These are phyloP conservation scores for Caenorhabditis doughertyi DNA, from an alignment of 2,888 invertebrate species.

Conservation along the genomic window DNA sequence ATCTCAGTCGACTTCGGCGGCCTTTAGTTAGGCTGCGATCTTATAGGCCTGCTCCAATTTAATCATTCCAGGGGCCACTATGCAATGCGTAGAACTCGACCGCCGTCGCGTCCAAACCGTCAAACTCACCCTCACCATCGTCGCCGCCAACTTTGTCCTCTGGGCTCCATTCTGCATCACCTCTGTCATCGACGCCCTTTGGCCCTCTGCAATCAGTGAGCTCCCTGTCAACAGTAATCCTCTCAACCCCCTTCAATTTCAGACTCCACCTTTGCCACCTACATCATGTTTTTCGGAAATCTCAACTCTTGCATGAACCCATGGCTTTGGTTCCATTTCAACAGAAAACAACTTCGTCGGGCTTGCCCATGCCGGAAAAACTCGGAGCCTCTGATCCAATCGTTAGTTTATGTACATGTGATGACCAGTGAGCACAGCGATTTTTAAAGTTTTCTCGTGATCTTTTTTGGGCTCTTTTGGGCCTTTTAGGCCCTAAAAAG, in stretches of 20 bases:
- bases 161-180: slow-evolving; percentile 86
- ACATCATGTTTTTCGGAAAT: slow-evolving; percentile 87
- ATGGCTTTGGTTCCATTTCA: slow-evolving; percentile 85
- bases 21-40: no score
- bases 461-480: background rate
- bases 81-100: slow-evolving; percentile 74
- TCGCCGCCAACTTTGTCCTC: slow-evolving; percentile 87
- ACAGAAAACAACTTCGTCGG: slow-evolving; percentile 80
- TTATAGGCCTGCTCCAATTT: no score
- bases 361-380: slow-evolving; percentile 62
- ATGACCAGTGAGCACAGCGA: slow-evolving; percentile 46
- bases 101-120: slow-evolving; percentile 84
- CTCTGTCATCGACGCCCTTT: slow-evolving; percentile 83
- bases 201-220: slow-evolving; percentile 84
- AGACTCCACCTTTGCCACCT: slow-evolving; percentile 83
- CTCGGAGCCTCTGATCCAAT: slow-evolving; percentile 58
- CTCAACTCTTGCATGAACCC: slow-evolving; percentile 88
- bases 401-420: slow-evolving; percentile 63
- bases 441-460: slow-evolving; percentile 25
- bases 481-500: no score
- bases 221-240: background rate
- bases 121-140: slow-evolving; percentile 84
- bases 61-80: slow-evolving; percentile 49
- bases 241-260: slow-evolving; percentile 23
- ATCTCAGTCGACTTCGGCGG: no score